A percentile compares a stretch with the other conserved stretches of the same genome.
These are phyloP conservation scores for Theropithecus gelada DNA, from an alignment of 2,113 vertebrate genomes.

Conservation along the genomic window DNA sequence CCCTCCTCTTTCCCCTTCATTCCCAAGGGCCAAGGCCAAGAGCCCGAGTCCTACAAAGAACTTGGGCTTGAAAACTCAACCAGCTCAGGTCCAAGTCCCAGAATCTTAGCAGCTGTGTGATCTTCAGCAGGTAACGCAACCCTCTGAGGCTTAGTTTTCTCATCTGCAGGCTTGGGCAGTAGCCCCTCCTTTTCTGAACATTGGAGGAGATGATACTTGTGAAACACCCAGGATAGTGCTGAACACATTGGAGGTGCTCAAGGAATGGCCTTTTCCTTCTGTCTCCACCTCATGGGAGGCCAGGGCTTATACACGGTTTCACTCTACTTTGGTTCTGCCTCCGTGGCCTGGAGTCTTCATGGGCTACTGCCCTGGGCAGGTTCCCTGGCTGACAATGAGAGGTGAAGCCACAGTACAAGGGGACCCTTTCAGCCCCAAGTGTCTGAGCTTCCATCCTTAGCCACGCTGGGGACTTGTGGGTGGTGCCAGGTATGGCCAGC, in stretches of 20 bases:
- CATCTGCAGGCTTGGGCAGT: background rate
- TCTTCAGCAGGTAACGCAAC: background rate
- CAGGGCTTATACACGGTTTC: fast-evolving
- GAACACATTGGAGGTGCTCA: fast-evolving
- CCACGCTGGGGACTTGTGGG: fast-evolving
- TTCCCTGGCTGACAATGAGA: too few relatives aligned
- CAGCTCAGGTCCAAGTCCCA: background rate
- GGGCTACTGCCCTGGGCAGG: background rate
- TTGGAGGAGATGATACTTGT: background rate
- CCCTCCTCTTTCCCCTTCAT: background rate
- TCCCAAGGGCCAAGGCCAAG: background rate
- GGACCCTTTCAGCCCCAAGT: fast-evolving
- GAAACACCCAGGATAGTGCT: fast-evolving
- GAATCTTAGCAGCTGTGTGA: background rate
- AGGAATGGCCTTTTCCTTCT: fast-evolving
- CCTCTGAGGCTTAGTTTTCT: background rate
- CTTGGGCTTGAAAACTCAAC: background rate
- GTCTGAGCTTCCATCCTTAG: fast-evolving
- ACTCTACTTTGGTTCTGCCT: background rate
- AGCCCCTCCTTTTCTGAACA: background rate
- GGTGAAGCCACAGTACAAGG: fast-evolving
- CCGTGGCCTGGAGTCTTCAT: background rate
- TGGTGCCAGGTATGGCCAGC: fast-evolving
- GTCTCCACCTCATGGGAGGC: fast-evolving
- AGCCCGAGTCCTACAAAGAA: background rate